Evolutionary conservation across 2,797 vertebrate species (phyloP).

Genomic region (Danio aesculapii): DNA sequence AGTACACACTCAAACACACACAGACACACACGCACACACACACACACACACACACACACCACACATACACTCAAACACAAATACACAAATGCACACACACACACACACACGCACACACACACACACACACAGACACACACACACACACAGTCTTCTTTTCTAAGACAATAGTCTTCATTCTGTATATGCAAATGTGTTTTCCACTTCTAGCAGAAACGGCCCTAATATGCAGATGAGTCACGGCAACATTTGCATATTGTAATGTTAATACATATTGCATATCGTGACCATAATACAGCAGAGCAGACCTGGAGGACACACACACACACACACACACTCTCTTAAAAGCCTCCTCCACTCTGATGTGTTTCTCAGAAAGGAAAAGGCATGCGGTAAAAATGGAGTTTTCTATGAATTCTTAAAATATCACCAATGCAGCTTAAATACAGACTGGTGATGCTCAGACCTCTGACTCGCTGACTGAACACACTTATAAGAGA

Average conservation of each 20-base stretch:
- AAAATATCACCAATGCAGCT: background rate
- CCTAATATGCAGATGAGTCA: background rate
- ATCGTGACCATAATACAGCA: background rate
- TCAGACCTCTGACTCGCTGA: too few relatives aligned
- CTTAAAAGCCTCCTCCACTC: background rate
- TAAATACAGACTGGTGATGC: background rate
- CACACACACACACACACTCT: background rate
- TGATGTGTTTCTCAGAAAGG: background rate
- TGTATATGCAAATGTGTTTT: conserved; percentile 5
- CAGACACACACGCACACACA: too few relatives aligned
- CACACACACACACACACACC: too few relatives aligned
- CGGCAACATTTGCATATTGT: conserved; percentile 11
- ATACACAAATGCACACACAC: too few relatives aligned
- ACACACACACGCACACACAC: too few relatives aligned
- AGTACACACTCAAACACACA: too few relatives aligned
- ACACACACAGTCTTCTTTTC: conserved; percentile 1
- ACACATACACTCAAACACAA: too few relatives aligned
- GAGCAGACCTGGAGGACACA: background rate
- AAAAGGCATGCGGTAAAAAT: background rate
- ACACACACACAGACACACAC: conserved; percentile 15
- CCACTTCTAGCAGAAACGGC: background rate
- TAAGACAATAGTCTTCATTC: background rate
- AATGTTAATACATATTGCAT: conserved; percentile 2
- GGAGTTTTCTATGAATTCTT: background rate
- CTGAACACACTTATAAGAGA: background rate